Base-by-base conservation (phyloP, 35 echinoderm and acorn worm genomes). In the Holothuria glaberrima region DNA sequence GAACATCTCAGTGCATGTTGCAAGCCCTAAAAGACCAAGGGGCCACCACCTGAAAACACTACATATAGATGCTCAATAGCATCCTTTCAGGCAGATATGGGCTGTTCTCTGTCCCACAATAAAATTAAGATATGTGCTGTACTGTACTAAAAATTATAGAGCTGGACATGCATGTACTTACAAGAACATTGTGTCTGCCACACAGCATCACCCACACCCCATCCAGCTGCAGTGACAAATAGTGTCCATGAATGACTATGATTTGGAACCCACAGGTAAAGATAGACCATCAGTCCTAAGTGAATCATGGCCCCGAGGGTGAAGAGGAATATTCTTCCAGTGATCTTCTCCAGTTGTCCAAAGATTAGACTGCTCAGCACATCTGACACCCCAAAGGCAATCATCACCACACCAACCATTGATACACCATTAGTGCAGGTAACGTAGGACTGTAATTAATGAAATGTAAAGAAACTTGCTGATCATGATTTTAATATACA, bases 191-290 rank as follows among this genome's bases (percentile, higher is more conserved):
- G 93, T 26, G 88, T 91, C 66, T 88, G 89, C 83, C 83, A 92
- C 9, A 94, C 72, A 30, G 93, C 93, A 88, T 94, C 93, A 5
- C 89, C 89, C 18, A 92, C 36, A 6, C 89, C 89, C 93, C 89
- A 94, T 89, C 41, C 82, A 24, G 72, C 90, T 21, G 93, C 89
- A 50, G 5, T 48, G 6, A 91, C 19, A 30, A 80, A 88, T 4
- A 91, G 71, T 14, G 79, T 44, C 83, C 84, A 91, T 19, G 22
- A 12, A 31, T 52, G 50, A 22, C 45, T 6, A 27, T 86, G 18
- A 9, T 27, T 29, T 29, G 89, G 88, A 12, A 45, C 22, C 93
- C 93, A 94, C 6, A 91, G 13, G 45, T 54, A 86, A 21, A 87
- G 56, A 38, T 34, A 14, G 34, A 82, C 20, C 48, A 91, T 87